Percentiles rank a stretch among this genome's conserved stretches.
phyloP scores from a whole-genome alignment of 2,888 invertebrate genomes.

The Diarsia rubi region DNA sequence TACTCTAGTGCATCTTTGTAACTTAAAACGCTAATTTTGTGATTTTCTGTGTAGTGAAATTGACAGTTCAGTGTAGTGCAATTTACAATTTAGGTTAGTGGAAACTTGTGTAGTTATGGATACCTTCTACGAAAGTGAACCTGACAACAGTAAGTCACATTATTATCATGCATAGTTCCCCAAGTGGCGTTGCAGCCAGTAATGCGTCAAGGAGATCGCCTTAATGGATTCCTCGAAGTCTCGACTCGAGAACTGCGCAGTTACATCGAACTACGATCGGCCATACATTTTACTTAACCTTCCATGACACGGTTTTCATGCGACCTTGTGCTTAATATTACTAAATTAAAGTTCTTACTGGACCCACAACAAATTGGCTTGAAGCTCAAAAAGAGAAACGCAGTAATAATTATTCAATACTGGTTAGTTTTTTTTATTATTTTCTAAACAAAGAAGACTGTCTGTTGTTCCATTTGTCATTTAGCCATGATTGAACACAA shows the following conservation, averaged over 20 bases:
- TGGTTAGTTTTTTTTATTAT: neutral
- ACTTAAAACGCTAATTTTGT: slow-evolving; percentile 72
- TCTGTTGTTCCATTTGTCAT: slow-evolving; percentile 6
- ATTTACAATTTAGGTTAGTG: slow-evolving; percentile 59
- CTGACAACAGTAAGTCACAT: slow-evolving; percentile 78
- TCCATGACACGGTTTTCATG: slow-evolving; percentile 76
- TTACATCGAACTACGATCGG: slow-evolving; percentile 77
- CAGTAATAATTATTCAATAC: slow-evolving; percentile 16
- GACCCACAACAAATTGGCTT: slow-evolving; percentile 59
- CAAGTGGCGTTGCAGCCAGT: slow-evolving; percentile 74
- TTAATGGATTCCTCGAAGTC: slow-evolving; percentile 84
- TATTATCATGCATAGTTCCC: slow-evolving; percentile 67
- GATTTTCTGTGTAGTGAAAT: slow-evolving; percentile 67
- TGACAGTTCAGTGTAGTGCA: slow-evolving; percentile 64
- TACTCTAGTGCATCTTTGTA: slow-evolving; percentile 77
- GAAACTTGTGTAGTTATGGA: slow-evolving; percentile 74
- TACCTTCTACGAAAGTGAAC: slow-evolving; percentile 71
- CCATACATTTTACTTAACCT: slow-evolving; percentile 78
- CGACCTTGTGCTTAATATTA: slow-evolving; percentile 76
- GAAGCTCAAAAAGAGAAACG: slow-evolving; percentile 31
- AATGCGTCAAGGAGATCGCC: slow-evolving; percentile 82
- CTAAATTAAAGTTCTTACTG: slow-evolving; percentile 68
- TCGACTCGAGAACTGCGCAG: slow-evolving; percentile 83
- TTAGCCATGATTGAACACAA: too few species aligned
- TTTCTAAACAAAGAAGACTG: slow-evolving; percentile 1